Evolutionary conservation across 2,113 vertebrate species (phyloP).

Genomic region (Osmerus eperlanus): DNA sequence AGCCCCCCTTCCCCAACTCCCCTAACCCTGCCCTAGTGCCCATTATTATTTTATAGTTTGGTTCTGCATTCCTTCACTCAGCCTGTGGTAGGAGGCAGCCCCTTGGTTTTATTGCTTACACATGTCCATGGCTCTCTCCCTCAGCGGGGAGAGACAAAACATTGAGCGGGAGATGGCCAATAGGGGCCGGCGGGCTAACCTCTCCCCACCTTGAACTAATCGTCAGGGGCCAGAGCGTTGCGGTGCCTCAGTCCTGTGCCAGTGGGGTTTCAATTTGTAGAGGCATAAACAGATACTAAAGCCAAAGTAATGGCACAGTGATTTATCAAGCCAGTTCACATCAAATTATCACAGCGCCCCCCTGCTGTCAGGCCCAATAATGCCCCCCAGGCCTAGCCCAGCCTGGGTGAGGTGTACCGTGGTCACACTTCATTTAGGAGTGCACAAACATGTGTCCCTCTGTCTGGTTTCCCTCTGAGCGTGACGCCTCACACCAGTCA

Average conservation of each 20-base stretch:
- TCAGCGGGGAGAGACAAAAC: conserved; percentile 97
- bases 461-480: conserved; percentile 80
- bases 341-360: conserved; percentile 96
- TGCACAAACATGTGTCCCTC: conserved; percentile 82
- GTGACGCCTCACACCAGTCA: conserved; percentile 63
- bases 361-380: conserved; percentile 88
- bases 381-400: conserved; percentile 68
- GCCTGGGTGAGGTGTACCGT: conserved; percentile 75
- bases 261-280: conserved; percentile 99
- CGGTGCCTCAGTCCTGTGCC: conserved; percentile 78
- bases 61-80: conserved; percentile 98
- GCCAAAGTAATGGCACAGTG: conserved; percentile 87
- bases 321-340: conserved; percentile 98
- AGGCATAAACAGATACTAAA: conserved; percentile 99
- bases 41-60: conserved; percentile 99
- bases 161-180: conserved; percentile 80
- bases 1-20: conserved; percentile 54
- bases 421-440: conserved; percentile 84
- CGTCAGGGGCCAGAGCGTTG: conserved; percentile 80
- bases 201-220: conserved; percentile 99
- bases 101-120: conserved; percentile 99
- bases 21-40: conserved; percentile 77
- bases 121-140: conserved; percentile 94
- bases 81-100: conserved; percentile 86
- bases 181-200: conserved; percentile 83